phyloP scores from a whole-genome alignment of 2,888 invertebrate genomes.

The Patella ulyssiponensis region DNA sequence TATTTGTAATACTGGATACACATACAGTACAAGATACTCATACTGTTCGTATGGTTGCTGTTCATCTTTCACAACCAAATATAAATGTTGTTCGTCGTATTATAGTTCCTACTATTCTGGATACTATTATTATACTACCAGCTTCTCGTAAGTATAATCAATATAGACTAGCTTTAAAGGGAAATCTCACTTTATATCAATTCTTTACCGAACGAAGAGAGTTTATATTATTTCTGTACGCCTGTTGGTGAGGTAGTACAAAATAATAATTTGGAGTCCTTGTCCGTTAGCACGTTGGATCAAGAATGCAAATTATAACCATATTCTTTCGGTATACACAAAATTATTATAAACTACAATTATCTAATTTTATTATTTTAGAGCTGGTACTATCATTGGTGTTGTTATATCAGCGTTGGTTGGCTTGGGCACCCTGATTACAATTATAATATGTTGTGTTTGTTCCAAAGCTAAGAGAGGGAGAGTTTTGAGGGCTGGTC shows the following conservation, averaged over 20 bases:
- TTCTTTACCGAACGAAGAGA: too few species aligned
- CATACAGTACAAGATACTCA: background rate
- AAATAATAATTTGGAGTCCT: too few species aligned
- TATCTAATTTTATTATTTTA: background rate
- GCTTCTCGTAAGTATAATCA: too few species aligned
- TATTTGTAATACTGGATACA: constrained; percentile 5
- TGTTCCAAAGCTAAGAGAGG: background rate
- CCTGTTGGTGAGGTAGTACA: too few species aligned
- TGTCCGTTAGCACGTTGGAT: too few species aligned
- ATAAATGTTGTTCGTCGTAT: background rate
- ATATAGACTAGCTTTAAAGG: too few species aligned
- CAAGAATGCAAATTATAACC: too few species aligned
- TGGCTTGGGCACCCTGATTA: background rate
- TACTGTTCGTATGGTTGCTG: background rate
- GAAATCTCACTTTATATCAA: too few species aligned
- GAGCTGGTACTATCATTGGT: background rate
- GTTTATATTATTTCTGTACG: too few species aligned
- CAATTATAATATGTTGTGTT: background rate
- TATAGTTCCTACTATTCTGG: background rate
- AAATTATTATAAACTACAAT: too few species aligned
- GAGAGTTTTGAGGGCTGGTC: background rate
- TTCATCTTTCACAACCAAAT: background rate
- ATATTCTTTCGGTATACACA: too few species aligned
- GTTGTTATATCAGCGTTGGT: background rate
- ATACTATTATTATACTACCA: background rate